phyloP scores from a whole-genome alignment of 2,797 vertebrate genomes.

The Ataeniobius toweri region DNA sequence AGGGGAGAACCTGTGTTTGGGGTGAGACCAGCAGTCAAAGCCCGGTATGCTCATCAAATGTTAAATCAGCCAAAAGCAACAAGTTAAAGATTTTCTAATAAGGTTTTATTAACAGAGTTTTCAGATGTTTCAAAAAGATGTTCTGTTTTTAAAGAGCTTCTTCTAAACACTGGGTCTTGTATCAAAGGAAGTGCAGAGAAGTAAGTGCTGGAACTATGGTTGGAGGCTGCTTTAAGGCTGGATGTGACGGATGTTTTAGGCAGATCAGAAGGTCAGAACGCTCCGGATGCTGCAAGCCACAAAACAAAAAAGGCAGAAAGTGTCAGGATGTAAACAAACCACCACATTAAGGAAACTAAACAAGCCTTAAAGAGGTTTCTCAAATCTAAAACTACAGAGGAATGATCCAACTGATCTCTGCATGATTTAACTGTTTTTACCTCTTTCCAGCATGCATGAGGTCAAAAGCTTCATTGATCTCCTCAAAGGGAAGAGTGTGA shows the following conservation, averaged over 20 bases:
- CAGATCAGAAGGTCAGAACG: conserved; percentile 82
- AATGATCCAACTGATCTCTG: fast-evolving
- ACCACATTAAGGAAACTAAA: background rate
- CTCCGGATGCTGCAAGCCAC: conserved; percentile 82
- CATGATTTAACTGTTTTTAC: conserved; percentile 62
- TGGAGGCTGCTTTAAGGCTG: conserved; percentile 29
- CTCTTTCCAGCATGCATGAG: conserved; percentile 92
- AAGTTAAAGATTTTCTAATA: background rate
- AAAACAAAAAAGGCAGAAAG: background rate
- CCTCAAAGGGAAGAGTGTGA: conserved; percentile 86
- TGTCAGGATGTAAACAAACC: background rate
- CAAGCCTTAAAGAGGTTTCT: background rate
- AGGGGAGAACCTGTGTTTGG: background rate
- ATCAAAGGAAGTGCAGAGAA: conserved; percentile 44
- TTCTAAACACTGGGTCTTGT: conserved; percentile 17
- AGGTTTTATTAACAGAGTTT: conserved; percentile 25
- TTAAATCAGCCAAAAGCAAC: background rate
- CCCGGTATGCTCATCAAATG: background rate
- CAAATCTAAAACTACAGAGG: background rate
- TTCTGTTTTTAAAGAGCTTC: conserved; percentile 2
- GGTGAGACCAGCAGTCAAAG: background rate
- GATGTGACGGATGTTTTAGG: conserved; percentile 24
- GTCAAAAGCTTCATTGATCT: conserved; percentile 94
- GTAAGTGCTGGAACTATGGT: conserved; percentile 35
- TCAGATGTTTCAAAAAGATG: conserved; percentile 9